Evolutionary conservation across 2,888 invertebrate genomes (phyloP), one percentile per base, ranked within the genome.

Genomic region (Pseudanteris insignis): DNA sequence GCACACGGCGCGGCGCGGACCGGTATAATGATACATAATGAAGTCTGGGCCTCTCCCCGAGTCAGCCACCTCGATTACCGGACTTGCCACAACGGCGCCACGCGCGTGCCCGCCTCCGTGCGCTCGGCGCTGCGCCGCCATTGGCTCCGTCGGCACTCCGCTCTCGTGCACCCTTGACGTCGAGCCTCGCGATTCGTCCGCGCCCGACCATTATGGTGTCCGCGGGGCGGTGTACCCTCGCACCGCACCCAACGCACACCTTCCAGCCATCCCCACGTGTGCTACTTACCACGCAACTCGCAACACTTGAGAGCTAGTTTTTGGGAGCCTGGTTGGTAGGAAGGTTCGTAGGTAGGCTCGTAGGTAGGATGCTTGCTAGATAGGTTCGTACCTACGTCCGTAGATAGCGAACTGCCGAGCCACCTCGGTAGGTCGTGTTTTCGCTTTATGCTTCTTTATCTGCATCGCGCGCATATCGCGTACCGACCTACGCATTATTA

Each of bases 1-100:
- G 78, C 75, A 79, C 79, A 78, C 79, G 76, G 78, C 77, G 77
- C 79, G 79, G 77, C 78, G 79, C 77, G 77, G 77, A 79, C 78
- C 78, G 77, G 79, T 79, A 79, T 80, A 80, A 79, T 80, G 79
- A 79, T 78, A 79, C 79, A 79, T 79, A 79, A 80, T 80, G 78
- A 79, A 79, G 76, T 74, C 73, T 51, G 75, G 76, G 76, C 76
- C 77, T 75, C 76, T 78, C 79, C 78, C 78, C 75, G 74, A 74
- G 74, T 72, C 70, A 66, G 71, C 65, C 59, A 33, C 54, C 44
- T 24, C 28, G 72, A 63, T 77, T 72, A 67, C 25, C 30, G 63
- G 51, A 67, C 53, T 65, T 47, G 62, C 75, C 76, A 68, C 67
- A 9, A 70, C 54, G 73, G 74, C 76, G 77, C 77, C 67, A 70